phyloP scores from a whole-genome alignment of 1,140 invertebrate genomes.

The Sesamia nonagrioides region DNA sequence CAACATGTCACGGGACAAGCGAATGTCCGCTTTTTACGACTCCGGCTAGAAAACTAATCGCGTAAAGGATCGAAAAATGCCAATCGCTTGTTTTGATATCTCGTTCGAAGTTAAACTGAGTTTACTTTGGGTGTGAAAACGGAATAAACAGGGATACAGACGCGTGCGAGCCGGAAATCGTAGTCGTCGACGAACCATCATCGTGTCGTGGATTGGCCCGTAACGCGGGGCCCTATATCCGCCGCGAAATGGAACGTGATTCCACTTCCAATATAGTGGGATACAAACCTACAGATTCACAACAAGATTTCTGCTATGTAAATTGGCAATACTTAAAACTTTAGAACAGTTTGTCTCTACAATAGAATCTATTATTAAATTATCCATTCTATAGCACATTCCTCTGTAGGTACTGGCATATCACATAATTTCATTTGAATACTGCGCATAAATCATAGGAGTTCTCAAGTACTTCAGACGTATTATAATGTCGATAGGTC shows the following conservation, averaged over 20 bases:
- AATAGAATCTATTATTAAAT: neutral
- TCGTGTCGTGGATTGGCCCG: conserved; percentile 73
- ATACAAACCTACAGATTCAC: conserved; percentile 40
- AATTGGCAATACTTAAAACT: conserved; percentile 26
- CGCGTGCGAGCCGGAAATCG: conserved; percentile 74
- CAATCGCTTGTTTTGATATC: conserved; percentile 50
- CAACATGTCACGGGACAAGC: conserved; percentile 33
- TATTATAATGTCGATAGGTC: conserved; percentile 42
- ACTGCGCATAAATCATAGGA: conserved; percentile 20
- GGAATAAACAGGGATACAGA: conserved; percentile 65
- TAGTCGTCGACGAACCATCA: conserved; percentile 74
- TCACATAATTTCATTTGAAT: conserved; percentile 13
- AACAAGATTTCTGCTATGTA: neutral
- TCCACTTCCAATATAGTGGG: conserved; percentile 68
- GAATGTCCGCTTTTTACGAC: neutral
- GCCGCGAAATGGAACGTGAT: conserved; percentile 82
- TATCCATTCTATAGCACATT: neutral
- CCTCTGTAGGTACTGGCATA: neutral
- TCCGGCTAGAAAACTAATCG: conserved; percentile 12
- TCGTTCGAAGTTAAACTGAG: conserved; percentile 49
- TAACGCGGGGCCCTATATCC: conserved; percentile 80
- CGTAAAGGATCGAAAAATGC: conserved; percentile 40
- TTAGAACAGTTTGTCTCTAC: neutral
- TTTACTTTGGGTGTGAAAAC: conserved; percentile 62
- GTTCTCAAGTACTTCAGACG: conserved; percentile 28